A percentile compares a stretch with the other conserved stretches of the same genome.
Evolutionary conservation across 2,113 vertebrate genomes (phyloP).

Genomic region (Neoarius graeffei): DNA sequence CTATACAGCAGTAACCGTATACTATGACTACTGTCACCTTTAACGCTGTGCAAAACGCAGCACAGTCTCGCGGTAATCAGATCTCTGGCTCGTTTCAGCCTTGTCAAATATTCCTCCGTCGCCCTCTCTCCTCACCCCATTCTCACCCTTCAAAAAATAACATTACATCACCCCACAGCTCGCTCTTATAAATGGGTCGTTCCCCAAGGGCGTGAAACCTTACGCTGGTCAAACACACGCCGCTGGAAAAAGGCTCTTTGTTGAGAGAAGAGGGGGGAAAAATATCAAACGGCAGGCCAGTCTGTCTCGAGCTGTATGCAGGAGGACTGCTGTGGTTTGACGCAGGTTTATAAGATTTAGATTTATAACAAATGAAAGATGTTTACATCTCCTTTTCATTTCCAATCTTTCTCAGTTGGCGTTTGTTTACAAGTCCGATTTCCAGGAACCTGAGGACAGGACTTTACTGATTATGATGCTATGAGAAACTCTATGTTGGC

Average conservation of each 20-base stretch:
- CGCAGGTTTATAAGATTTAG: conserved; percentile 62
- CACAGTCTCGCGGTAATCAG: conserved; percentile 57
- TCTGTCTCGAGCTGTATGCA: conserved; percentile 44
- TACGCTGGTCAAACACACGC: conserved; percentile 85
- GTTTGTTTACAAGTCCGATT: conserved; percentile 66
- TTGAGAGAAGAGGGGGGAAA: conserved; percentile 57
- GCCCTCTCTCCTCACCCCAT: conserved; percentile 66
- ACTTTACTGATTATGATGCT: conserved; percentile 1
- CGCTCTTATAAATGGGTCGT: conserved; percentile 78
- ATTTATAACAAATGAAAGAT: conserved; percentile 68
- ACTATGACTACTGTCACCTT: conserved; percentile 41
- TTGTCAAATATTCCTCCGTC: conserved; percentile 65
- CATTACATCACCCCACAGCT: conserved; percentile 85
- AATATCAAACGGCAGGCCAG: conserved; percentile 57
- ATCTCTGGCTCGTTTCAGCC: conserved; percentile 71
- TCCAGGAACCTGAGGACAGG: conserved; percentile 2
- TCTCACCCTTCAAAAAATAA: conserved; percentile 82
- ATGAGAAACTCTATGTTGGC: not conserved
- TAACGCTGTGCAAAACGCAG: conserved; percentile 15
- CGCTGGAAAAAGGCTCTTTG: conserved; percentile 84
- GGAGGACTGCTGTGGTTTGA: conserved; percentile 66
- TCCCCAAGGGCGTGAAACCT: conserved; percentile 77
- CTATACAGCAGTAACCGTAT: conserved; percentile 38
- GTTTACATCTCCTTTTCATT: conserved; percentile 69
- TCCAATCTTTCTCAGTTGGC: conserved; percentile 63